A percentile compares a stretch with the other conserved stretches of the same genome.
phyloP scores from a whole-genome alignment of 2,797 vertebrate species.

The Podarcis siculus region DNA sequence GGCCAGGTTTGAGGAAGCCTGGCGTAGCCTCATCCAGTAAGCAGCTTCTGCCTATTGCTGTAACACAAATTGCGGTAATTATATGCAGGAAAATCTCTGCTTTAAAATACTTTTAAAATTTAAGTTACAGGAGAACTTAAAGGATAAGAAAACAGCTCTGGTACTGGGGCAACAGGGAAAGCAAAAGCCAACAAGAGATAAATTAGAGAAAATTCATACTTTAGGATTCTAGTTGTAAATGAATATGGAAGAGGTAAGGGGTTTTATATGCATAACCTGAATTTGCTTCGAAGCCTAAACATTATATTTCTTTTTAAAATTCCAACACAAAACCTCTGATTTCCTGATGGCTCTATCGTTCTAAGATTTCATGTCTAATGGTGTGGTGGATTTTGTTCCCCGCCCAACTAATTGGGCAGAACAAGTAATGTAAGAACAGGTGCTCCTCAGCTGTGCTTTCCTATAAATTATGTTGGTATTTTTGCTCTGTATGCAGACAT shows the following conservation, averaged over 20 bases:
- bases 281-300: slow-evolving; percentile 22
- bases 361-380: slow-evolving; percentile 38
- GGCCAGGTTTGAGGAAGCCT: no score
- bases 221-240: neutral
- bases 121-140: neutral
- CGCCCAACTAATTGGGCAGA: slow-evolving; percentile 54
- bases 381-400: neutral
- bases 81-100: neutral
- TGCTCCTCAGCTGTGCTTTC: slow-evolving; percentile 73
- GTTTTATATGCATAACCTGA: neutral
- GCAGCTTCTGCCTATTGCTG: neutral
- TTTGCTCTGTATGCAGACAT: slow-evolving; percentile 67
- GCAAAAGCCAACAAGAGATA: neutral
- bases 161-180: neutral
- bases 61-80: neutral
- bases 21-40: neutral
- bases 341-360: slow-evolving; percentile 32
- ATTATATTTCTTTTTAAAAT: slow-evolving; percentile 47
- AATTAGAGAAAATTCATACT: neutral
- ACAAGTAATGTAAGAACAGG: slow-evolving; percentile 63
- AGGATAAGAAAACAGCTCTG: no score
- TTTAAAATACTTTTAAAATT: neutral
- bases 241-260: neutral
- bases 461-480: slow-evolving; percentile 62
- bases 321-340: slow-evolving; percentile 33